Base-by-base conservation (phyloP, 2,888 invertebrate species). In the Copidosoma aretas region DNA sequence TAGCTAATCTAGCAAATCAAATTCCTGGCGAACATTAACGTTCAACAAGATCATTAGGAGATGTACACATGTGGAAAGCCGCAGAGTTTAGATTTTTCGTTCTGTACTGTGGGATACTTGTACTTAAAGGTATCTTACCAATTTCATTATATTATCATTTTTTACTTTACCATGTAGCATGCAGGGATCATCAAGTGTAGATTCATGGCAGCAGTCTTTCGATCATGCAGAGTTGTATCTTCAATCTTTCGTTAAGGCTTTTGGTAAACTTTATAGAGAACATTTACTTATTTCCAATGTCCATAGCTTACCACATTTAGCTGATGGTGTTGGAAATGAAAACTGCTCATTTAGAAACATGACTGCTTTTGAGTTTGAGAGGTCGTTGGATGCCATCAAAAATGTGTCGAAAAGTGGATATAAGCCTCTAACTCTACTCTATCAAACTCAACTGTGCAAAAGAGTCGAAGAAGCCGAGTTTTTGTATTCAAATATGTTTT, bases 331-430 rank as follows among this genome's bases (percentile, higher is more conserved):
- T 1, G 17, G 19, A 57, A 57, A 32, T 57, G 25, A 24, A 25
- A 32, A 57, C 4, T 32, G 24, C 32, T 14, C 24, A 24, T 10
- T 32, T 3, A 57, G 32, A 25, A 15, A 24, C 17, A 24, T 57
- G 2, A 57, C 57, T 24, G 25, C 10, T 24, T 57, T 57, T 57
- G 15, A 22, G 17, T 57, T 32, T 57, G 25, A 57, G 15, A 57
- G 19, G 4, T 4, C 12, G 4, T 25, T 57, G 12, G 57, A 17
- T 14, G 25, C 22, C 14, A 21, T 53, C 5, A 53, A 53, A 53
- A 19, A 53, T 19, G 12, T 19, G 17, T n/a, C 19, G 14, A 53
- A 57, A 32, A 57, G 57, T 57, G 57, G 57, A 14, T n/a, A 57
- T 32, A 57, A 32, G 32, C 57, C 25, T n/a, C 25, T 57, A 25